Evolutionary conservation across 2,113 vertebrate species (phyloP), one percentile per base, ranked within the genome.

Genomic region (Colistium nudipinnis): DNA sequence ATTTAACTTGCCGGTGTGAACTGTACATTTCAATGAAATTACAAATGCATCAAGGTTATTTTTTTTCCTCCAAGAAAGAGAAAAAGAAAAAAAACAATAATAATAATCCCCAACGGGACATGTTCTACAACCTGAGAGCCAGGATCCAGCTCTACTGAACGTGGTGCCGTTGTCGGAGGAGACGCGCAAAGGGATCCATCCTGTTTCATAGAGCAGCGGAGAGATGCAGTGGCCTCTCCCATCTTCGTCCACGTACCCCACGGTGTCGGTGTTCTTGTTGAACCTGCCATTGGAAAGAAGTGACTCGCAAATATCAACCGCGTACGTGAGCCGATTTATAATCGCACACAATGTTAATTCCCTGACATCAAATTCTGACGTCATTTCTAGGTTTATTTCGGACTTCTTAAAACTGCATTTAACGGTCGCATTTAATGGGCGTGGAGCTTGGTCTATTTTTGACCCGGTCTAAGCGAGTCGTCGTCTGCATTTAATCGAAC

Each of bases 221-320:
- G 97, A 97, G 74, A 97, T 91, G 2, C 97, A 99, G 64, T 98
- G 95, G 7, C 90, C 94, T 16, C 20, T 80, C 0, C 90, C 81
- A 0, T 53, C 60, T 7, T 13, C 4, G 28, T 92, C 94, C 30
- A 96, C 87, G 0, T 93, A 93, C 3, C 97, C 97, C 0, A 20
- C 57, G 1, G 93, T 96, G 22, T 55, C 0, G 16, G 88, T 87
- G 1, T 87, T 27, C 4, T 76, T 7, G 16, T 93, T 93, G 81
- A 98, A 98, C 86, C 97, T 98, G 90, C 13, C 20, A 30, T 41
- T 28, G n/a, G 19, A 48, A 66, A 62, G 31, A 6, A 72, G 47
- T 1, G 1, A 71, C 27, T 13, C n/a, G n/a, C n/a, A n/a, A n/a
- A n/a, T n/a, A n/a, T n/a, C n/a, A n/a, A n/a, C n/a, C n/a, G n/a